Evolutionary conservation across 2,888 invertebrate species (phyloP), one percentile per base, ranked within the genome.

Genomic region (Patella ulyssiponensis): DNA sequence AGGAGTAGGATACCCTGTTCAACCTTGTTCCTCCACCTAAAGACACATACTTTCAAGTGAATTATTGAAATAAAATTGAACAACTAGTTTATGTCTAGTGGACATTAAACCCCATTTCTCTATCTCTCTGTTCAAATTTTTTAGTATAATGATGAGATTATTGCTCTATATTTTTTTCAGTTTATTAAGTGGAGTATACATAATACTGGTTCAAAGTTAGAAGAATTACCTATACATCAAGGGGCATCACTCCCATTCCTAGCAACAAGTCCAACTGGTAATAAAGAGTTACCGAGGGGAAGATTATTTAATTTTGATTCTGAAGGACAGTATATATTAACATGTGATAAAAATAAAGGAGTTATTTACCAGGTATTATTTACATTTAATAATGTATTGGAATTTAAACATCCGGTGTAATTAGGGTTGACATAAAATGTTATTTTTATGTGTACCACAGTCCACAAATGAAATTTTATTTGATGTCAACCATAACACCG

Each of bases 231-330:
- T 0, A 80, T 91, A 20, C 89, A 90, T 77, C 79, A 83, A n/a
- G 88, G 88, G 70, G 86, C 90, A 78, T 83, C 89, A 79, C 86
- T 91, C 75, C 86, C 90, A 54, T 88, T 90, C 77, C 79, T 86
- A 27, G 77, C 86, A 69, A 77, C 83, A 17, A 84, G 85, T 23
- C 82, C 81, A 7, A 80, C 79, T 0, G 82, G 84, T 11, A 84
- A 80, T 53, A 85, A 85, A 73, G 88, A 88, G 73, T 79, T 85
- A 74, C 92, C 92, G 9, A 89, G 88, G 80, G 93, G 93, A 11
- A 92, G 92, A 84, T 86, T 92, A 69, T 93, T 93, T 85, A 89
- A 92, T 4, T 90, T 93, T 76, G 92, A 93, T 82, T 86, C 91
- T 23, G 91, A 92, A 75, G 92, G 92, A 4, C 88, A 90, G 69